These are phyloP conservation scores for Pteruthius melanotis DNA, from an alignment of 2,113 vertebrate species.

Conservation along the genomic window DNA sequence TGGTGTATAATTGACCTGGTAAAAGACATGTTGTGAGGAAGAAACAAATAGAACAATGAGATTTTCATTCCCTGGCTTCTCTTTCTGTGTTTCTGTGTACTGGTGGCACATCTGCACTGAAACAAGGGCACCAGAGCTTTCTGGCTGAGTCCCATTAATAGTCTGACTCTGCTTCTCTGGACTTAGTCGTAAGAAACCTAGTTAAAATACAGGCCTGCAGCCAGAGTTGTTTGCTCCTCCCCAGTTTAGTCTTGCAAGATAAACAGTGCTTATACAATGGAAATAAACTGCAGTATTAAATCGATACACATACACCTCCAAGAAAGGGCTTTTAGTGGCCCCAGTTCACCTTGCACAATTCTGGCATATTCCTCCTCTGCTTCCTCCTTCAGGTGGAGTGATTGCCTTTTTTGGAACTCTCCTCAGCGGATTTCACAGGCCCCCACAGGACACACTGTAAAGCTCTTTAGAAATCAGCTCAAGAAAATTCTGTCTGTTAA, in stretches of 20 bases:
- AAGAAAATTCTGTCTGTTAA: not conserved
- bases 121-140: not conserved
- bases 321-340: not conserved
- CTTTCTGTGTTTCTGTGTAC: not conserved
- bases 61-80: not conserved
- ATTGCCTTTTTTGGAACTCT: not conserved
- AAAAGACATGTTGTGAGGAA: not conserved
- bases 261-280: not conserved
- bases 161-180: not conserved
- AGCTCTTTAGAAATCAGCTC: not conserved
- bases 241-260: not conserved
- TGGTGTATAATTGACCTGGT: not conserved
- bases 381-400: not conserved
- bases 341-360: not conserved
- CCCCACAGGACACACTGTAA: not conserved
- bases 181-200: not conserved
- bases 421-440: not conserved
- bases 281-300: not conserved
- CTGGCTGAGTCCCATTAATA: not conserved
- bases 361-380: not conserved
- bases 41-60: not conserved
- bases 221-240: not conserved
- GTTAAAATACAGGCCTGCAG: not conserved
- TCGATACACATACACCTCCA: not conserved
- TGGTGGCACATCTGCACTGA: fast-evolving